A percentile compares a stretch with the other conserved stretches of the same genome.
phyloP scores from a whole-genome alignment of 2,797 vertebrate genomes.

The Lacerta bilineata region DNA sequence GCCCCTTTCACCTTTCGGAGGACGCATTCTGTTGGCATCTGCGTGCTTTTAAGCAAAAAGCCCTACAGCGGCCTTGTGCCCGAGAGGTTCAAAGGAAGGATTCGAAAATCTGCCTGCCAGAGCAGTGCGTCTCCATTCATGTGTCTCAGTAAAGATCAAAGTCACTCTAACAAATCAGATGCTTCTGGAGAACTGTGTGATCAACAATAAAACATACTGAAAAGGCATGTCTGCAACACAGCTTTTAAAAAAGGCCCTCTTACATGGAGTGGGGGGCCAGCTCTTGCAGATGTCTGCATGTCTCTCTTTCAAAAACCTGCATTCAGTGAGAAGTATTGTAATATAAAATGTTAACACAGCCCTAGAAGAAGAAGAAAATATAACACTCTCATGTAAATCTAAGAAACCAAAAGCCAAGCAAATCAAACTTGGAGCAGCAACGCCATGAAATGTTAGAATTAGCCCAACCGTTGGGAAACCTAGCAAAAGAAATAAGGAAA shows the following conservation, averaged over 20 bases:
- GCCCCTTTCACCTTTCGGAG: conserved; percentile 8
- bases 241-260: background rate
- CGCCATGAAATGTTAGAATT: no score
- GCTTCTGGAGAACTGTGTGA: background rate
- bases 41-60: conserved; percentile 35
- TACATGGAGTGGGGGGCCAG: background rate
- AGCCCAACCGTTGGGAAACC: no score
- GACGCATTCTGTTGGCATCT: background rate
- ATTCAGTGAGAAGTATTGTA: no score
- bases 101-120: background rate
- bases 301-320: no score
- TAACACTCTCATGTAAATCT: no score
- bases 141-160: background rate
- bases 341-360: no score
- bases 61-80: conserved; percentile 12
- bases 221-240: background rate
- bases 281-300: background rate
- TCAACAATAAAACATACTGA: conserved; percentile 10
- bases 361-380: no score
- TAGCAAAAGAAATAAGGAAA: no score
- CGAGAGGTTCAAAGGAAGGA: conserved; percentile 25
- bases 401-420: no score
- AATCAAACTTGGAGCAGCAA: no score
- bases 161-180: conserved; percentile 16
- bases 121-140: background rate